A percentile compares a stretch with the other conserved stretches of the same genome.
These are phyloP conservation scores for Sericinus montela DNA, from an alignment of 2,888 invertebrate species.

Conservation along the genomic window DNA sequence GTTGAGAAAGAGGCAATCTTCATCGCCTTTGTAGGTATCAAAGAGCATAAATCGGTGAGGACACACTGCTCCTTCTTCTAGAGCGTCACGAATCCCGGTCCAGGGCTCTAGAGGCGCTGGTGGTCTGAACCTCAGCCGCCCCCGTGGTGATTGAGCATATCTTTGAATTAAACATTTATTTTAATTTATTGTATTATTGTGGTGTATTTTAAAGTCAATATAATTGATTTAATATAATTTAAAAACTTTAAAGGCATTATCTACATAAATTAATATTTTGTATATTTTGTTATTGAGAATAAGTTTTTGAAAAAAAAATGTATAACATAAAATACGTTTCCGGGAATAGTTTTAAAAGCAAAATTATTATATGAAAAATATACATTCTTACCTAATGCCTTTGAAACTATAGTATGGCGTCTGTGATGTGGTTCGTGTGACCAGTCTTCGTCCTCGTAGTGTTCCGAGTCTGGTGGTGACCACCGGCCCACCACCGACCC, in stretches of 20 bases:
- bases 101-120: conserved; percentile 81
- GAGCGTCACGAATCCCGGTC: conserved; percentile 82
- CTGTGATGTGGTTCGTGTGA: conserved; percentile 58
- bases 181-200: no score
- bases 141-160: conserved; percentile 70
- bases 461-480: conserved; percentile 58
- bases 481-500: conserved; percentile 72
- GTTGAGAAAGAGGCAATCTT: conserved; percentile 85
- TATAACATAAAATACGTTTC: no score
- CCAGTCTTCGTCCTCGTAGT: conserved; percentile 61
- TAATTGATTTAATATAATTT: no score
- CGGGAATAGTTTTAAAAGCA: no score
- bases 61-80: conserved; percentile 84
- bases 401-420: conserved; percentile 71
- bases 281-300: no score
- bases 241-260: no score
- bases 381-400: conserved; percentile 56
- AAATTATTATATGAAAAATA: neutral
- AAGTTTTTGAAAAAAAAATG: no score
- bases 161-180: conserved; percentile 28
- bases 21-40: conserved; percentile 82
- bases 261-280: no score
- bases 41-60: conserved; percentile 84
- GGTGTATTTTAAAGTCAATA: no score
- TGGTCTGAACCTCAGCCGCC: conserved; percentile 74